Evolutionary conservation across 2,888 invertebrate genomes (phyloP), one percentile per base, ranked within the genome.

Genomic region (Nomada ferruginata): DNA sequence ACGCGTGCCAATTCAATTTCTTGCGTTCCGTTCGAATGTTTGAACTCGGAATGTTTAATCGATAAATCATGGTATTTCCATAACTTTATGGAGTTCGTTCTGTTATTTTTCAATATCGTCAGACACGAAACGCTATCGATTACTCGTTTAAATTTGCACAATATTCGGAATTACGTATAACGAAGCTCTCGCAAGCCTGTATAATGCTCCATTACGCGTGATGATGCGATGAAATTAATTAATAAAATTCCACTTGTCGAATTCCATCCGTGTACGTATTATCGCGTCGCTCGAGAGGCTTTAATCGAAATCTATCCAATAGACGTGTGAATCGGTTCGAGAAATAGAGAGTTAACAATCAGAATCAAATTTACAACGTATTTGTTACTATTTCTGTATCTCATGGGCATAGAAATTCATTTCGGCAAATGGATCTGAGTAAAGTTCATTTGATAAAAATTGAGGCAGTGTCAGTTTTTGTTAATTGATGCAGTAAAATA

Each of bases 191-290:
- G 52, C 15, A 15, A 63, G 66, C 63, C 52, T 64, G 13, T 47
- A 64, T 57, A 71, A 75, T 52, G 71, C 75, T 76, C 75, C 68
- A 72, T 82, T 79, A 76, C 72, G 69, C 81, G 53, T 36, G 70
- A 70, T 68, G 61, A 75, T 47, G 79, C 55, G 70, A 66, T 47
- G 52, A 79, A 79, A 79, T 82, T 82, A 79, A 81, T 81, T 81
- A 79, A 82, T 74, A 75, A 82, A 82, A 79, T 79, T 66, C 20
- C 60, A 18, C 53, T 18, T 29, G 59, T 42, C 29, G 23, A 23
- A 74, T 68, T 59, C 59, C 66, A 26, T 5, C 15, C 47, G 26
- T 42, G 57, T 53, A 47, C 20, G 23, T 53, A 63, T 75, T 70
- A 70, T 66, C 65, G 26, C 36, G 55, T n/a, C 47, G 64, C 36